Evolutionary conservation across 2,888 invertebrate species (phyloP), one percentile per base, ranked within the genome.

Genomic region (Nomada hirtipes): DNA sequence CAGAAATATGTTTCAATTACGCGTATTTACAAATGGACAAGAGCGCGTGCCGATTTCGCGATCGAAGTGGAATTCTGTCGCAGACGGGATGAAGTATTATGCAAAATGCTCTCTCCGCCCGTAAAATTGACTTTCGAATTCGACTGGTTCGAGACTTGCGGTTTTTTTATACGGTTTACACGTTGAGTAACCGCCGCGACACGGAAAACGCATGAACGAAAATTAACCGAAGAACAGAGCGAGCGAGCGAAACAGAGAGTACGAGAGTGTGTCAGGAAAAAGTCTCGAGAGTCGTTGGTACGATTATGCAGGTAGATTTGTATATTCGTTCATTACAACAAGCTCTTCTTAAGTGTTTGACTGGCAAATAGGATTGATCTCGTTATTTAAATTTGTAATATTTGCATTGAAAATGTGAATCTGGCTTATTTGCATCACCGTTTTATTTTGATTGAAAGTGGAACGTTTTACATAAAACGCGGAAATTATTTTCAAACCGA

Each of bases 51-150:
- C 4, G 18, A 10, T 55, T 63, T 53, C 55, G 68, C n/a, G 68
- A 55, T 59, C 26, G 2, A n/a, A 0, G 44, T 44, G 44, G 53
- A 65, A 74, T 65, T 50, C 18, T 52, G 36, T 52, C 44, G 42
- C 65, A 52, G 50, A 65, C 65, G 47, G 65, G 23, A n/a, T 50
- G 50, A n/a, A n/a, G 53, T 55, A 29, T 69, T 69, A 69, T 75
- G 52, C 52, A 52, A 44, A 44, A n/a, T 18, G 18, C 20, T 52
- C 50, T 26, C 47, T 57, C 57, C 20, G 1, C 13, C 59, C 44
- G 60, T 59, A 23, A 65, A 68, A 71, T 76, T 44, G 36, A 67
- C 69, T 79, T 67, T 67, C 76, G 55, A 76, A 71, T 71, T 76
- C 63, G 64, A 36, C 23, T 63, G 18, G 29, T 36, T 50, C 47